A percentile compares a stretch with the other conserved stretches of the same genome.
phyloP scores from a whole-genome alignment of 2,888 invertebrate species.

The Pimpla rufipes region DNA sequence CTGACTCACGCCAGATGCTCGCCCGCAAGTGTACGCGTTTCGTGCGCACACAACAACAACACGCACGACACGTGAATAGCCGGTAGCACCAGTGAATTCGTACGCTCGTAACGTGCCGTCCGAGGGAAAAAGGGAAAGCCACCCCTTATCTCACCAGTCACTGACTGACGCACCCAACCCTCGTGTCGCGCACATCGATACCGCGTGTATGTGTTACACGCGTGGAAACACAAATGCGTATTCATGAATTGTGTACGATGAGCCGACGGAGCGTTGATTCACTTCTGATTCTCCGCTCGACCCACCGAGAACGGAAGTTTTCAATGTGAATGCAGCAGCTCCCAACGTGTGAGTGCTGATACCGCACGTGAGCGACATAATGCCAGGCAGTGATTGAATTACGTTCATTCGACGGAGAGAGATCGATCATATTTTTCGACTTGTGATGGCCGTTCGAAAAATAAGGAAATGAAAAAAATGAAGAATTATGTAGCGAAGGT shows the following conservation, averaged over 20 bases:
- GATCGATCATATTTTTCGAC: constrained; percentile 10
- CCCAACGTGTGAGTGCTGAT: too few species aligned
- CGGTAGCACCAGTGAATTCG: constrained; percentile 3
- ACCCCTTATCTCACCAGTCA: constrained; percentile 52
- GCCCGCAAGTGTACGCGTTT: constrained; percentile 64
- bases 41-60: constrained; percentile 42
- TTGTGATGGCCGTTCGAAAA: not conserved
- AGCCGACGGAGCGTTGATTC: constrained; percentile 59
- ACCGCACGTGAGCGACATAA: not conserved
- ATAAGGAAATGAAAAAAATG: not conserved
- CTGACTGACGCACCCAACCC: constrained; percentile 40
- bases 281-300: constrained; percentile 50
- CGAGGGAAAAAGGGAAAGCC: constrained; percentile 60
- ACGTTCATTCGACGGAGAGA: not conserved
- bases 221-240: constrained; percentile 11
- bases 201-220: not conserved
- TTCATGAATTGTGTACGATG: constrained; percentile 30
- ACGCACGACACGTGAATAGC: constrained; percentile 38
- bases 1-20: constrained; percentile 78
- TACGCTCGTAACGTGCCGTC: constrained; percentile 42
- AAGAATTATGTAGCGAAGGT: not conserved
- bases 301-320: constrained; percentile 32
- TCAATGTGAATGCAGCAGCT: not conserved
- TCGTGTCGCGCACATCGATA: not conserved
- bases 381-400: constrained; percentile 33